Conservation (phyloP, 2,113 vertebrate genomes). For the Sceloporus tristichus region DNA sequence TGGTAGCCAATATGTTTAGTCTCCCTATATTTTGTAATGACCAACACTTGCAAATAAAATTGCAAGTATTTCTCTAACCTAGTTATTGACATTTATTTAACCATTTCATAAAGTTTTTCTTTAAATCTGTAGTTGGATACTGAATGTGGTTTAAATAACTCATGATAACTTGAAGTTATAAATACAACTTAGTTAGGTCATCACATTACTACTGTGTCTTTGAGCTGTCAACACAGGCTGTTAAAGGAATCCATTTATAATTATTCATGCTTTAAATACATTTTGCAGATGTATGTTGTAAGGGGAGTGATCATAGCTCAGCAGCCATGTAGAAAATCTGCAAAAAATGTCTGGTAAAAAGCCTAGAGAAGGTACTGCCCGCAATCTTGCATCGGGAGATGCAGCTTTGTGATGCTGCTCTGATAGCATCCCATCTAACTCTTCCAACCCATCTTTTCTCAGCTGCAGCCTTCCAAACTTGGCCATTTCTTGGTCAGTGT, state of each 20-base stretch:
- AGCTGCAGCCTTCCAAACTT: too few species aligned
- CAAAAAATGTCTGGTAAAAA: background rate
- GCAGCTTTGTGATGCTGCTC: too few species aligned
- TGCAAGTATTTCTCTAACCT: background rate
- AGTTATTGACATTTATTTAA: background rate
- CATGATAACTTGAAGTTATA: conserved; percentile 5
- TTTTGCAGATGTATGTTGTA: background rate
- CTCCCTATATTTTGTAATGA: too few species aligned
- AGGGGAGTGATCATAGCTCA: background rate
- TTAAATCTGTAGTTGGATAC: background rate
- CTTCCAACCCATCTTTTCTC: too few species aligned
- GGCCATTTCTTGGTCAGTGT: too few species aligned
- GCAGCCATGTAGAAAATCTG: background rate
- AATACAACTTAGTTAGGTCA: conserved; percentile 18
- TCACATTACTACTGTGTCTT: conserved; percentile 1
- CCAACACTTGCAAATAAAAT: too few species aligned
- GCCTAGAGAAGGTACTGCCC: background rate
- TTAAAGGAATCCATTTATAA: conserved; percentile 16
- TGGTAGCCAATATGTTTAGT: background rate
- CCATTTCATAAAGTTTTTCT: background rate
- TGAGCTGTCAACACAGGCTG: background rate
- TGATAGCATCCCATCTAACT: too few species aligned
- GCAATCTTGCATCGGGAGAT: too few species aligned
- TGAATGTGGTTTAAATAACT: conserved; percentile 1
- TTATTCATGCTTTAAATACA: conserved; percentile 5